Conservation (phyloP, 2,888 invertebrate species). For the Uropetala carovei region DNA sequence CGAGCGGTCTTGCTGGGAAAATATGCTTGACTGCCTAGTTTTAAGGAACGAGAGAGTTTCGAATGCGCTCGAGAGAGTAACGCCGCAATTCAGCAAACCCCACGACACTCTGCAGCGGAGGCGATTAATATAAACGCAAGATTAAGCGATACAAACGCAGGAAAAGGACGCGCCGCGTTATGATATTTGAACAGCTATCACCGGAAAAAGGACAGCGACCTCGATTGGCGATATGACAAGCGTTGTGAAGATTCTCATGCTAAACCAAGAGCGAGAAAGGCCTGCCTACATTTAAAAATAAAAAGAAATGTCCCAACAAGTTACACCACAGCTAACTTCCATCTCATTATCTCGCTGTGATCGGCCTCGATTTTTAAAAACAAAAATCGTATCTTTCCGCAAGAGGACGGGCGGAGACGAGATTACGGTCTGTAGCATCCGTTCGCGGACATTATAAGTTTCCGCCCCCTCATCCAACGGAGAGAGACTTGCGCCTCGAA, state of each 20-base stretch:
- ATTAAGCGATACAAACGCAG: not conserved
- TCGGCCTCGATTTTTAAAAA: not conserved
- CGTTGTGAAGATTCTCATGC: not conserved
- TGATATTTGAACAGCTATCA: not conserved
- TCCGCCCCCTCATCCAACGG: not conserved
- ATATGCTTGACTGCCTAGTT: too few relatives aligned
- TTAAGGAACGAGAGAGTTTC: too few relatives aligned
- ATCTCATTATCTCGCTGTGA: not conserved
- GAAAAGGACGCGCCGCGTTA: not conserved
- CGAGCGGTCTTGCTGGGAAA: too few relatives aligned
- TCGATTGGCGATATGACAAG: not conserved
- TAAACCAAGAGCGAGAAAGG: not conserved
- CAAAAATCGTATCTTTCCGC: not conserved
- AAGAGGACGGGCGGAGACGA: not conserved
- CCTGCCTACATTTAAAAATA: not conserved
- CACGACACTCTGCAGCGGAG: too few relatives aligned
- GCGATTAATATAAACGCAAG: not conserved
- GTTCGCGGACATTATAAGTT: not conserved
- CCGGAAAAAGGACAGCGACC: not conserved
- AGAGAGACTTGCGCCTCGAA: not conserved
- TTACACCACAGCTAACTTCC: not conserved
- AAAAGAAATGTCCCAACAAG: not conserved
- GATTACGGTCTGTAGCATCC: not conserved
- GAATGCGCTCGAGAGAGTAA: too few relatives aligned
- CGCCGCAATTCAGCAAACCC: too few relatives aligned